Percentiles rank a stretch among this genome's conserved stretches.
Evolutionary conservation across 2,888 invertebrate genomes (phyloP).

Genomic region (Kryphioiulus occultus): DNA sequence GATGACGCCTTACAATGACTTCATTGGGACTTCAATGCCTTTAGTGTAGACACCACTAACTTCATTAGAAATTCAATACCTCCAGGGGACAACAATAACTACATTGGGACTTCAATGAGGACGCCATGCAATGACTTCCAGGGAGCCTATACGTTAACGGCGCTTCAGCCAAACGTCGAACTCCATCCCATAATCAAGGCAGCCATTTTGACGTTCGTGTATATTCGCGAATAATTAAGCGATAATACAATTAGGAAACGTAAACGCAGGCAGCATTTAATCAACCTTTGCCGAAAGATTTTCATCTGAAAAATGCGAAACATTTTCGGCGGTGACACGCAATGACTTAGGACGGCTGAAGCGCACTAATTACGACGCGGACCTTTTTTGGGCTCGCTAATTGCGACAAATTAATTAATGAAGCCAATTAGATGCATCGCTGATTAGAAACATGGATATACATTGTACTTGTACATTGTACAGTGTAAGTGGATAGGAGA

Average conservation of each 20-base stretch:
- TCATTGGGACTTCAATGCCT: no score
- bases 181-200: not conserved
- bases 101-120: no score
- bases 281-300: constrained; percentile 1
- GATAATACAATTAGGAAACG: constrained; percentile 24
- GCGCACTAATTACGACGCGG: not conserved
- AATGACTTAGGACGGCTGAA: not conserved
- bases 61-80: no score
- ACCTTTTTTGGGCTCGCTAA: not conserved
- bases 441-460: not conserved
- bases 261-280: not conserved
- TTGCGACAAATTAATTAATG: constrained; percentile 5
- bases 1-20: no score
- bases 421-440: constrained; percentile 5
- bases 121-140: no score
- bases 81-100: no score
- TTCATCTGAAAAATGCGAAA: constrained; percentile 31
- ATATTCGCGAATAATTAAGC: not conserved
- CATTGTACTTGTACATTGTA: no score
- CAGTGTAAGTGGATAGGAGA: no score
- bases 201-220: no score
- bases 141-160: not conserved
- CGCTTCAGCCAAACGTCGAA: not conserved
- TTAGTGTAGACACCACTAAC: no score
- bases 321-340: not conserved